Percentiles rank a stretch among this genome's conserved stretches.
Evolutionary conservation across 2,797 vertebrate genomes (phyloP).

Genomic region (Halcyon badia): DNA sequence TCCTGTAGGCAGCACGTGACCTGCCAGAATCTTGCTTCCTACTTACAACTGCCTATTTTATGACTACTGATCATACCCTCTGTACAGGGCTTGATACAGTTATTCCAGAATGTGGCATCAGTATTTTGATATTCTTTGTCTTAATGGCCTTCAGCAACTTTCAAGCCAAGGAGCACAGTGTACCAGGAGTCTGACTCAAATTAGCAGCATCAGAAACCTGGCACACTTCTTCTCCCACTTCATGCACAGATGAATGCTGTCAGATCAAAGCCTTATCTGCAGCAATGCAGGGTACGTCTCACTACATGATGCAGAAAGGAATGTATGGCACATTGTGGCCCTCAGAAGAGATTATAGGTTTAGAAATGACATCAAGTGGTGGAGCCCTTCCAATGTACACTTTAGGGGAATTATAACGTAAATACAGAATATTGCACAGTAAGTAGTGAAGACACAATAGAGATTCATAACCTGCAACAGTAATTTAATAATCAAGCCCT

Average conservation of each 20-base stretch:
- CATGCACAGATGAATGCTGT: not conserved
- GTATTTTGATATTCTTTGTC: not conserved
- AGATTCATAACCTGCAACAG: conserved; percentile 8
- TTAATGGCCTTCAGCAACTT: not conserved
- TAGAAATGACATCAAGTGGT: not conserved
- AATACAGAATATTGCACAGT: not conserved
- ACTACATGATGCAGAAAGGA: not conserved
- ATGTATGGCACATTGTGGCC: not conserved
- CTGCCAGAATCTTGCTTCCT: not conserved
- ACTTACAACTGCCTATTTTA: not conserved
- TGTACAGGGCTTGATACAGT: not conserved
- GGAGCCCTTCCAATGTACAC: not conserved
- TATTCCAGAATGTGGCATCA: not conserved
- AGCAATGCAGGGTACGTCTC: not conserved
- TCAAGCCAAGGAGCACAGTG: not conserved
- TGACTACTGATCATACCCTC: not conserved
- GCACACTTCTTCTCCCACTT: not conserved
- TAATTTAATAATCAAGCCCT: conserved; percentile 68
- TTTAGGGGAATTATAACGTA: not conserved
- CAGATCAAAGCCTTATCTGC: not conserved
- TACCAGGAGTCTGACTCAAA: not conserved
- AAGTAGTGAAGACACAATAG: not conserved
- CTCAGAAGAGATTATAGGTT: not conserved
- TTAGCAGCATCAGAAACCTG: not conserved
- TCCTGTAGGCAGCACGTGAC: fast-evolving